Conservation (phyloP, 2,888 invertebrate genomes). For the Drosophila falleni region DNA sequence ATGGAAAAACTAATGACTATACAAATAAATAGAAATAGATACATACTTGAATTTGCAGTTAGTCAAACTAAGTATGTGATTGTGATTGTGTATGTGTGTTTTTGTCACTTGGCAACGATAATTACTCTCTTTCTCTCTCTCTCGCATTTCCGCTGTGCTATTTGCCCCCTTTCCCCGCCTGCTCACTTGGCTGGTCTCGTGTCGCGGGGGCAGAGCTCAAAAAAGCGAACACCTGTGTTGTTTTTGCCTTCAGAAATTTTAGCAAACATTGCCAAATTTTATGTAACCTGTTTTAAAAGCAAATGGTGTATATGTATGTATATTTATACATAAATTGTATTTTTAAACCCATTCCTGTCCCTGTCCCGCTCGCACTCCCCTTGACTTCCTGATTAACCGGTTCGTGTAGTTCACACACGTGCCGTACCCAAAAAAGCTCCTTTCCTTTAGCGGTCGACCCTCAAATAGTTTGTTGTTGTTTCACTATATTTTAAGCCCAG, state of each 20-base stretch:
- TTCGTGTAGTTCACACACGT: conserved; percentile 21
- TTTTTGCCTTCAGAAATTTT: conserved; percentile 14
- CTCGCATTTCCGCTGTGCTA: conserved; percentile 21
- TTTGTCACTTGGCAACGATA: conserved; percentile 13
- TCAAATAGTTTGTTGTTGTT: neutral
- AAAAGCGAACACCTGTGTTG: conserved; percentile 51
- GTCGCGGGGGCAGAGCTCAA: conserved; percentile 48
- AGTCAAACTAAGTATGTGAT: neutral
- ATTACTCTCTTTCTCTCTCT: conserved; percentile 5
- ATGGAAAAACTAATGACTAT: conserved; percentile 26
- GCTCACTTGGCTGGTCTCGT: conserved; percentile 42
- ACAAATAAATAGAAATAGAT: neutral
- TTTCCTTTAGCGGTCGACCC: conserved; percentile 8
- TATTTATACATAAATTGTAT: no score
- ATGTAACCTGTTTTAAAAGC: conserved; percentile 65
- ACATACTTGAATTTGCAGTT: neutral
- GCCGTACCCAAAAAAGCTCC: conserved; percentile 15
- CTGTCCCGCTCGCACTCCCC: neutral
- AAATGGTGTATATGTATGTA: conserved; percentile 3
- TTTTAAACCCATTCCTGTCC: conserved; percentile 1
- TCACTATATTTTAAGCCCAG: neutral
- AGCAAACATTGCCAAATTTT: conserved; percentile 55
- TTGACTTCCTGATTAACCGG: conserved; percentile 30
- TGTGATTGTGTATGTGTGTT: neutral
- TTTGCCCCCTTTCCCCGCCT: neutral